Evolutionary conservation across 2,797 vertebrate species (phyloP).

Genomic region (Gymnopithys bicolor): DNA sequence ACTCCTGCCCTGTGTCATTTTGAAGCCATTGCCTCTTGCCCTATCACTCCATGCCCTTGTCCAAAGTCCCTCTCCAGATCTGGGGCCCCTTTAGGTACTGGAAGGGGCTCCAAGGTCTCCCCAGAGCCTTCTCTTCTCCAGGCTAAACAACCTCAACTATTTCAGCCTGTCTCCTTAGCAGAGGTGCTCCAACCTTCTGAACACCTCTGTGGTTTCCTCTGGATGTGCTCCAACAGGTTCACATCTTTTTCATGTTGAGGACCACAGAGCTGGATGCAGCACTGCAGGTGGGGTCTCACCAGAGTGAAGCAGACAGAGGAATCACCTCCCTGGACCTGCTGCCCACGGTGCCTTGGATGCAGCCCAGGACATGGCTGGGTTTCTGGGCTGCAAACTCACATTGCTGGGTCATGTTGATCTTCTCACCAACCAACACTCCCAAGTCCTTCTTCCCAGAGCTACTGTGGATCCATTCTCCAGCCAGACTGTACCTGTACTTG

Average conservation of each 20-base stretch:
- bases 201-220: not conserved
- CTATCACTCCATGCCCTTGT: not conserved
- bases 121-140: not conserved
- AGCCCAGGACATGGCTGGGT: not conserved
- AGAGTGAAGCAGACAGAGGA: fast-evolving
- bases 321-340: not conserved
- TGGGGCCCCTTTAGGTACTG: not conserved
- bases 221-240: not conserved
- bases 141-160: not conserved
- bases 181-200: not conserved
- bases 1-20: not conserved
- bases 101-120: not conserved
- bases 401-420: not conserved
- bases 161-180: not conserved
- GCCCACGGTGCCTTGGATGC: not conserved
- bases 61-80: not conserved
- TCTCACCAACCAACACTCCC: not conserved
- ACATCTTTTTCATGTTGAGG: not conserved
- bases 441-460: not conserved
- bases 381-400: not conserved
- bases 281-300: not conserved
- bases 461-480: not conserved
- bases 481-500: not conserved
- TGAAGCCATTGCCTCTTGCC: not conserved
- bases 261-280: not conserved